phyloP scores from a whole-genome alignment of 2,113 vertebrate species.

The Sialia sialis region DNA sequence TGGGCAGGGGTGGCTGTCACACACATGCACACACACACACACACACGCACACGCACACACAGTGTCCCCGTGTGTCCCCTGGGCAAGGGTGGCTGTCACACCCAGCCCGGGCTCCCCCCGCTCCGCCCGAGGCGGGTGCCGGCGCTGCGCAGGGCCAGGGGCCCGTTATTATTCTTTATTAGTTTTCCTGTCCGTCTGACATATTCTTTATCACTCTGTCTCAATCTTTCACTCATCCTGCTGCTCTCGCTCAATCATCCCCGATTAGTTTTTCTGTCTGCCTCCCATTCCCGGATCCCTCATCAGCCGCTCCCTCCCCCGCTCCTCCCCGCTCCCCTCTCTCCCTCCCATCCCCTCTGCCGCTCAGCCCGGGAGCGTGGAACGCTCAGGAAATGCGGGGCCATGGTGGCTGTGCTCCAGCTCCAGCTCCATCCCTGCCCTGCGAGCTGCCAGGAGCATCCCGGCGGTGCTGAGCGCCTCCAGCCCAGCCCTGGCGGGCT shows the following conservation, averaged over 20 bases:
- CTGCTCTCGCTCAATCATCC: conserved; percentile 42
- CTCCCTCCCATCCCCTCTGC: background rate
- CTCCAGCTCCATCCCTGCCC: background rate
- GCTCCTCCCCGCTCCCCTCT: background rate
- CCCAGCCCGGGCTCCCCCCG: background rate
- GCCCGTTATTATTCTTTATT: conserved; percentile 67
- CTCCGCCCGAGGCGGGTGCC: background rate
- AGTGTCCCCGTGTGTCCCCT: background rate
- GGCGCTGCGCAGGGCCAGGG: background rate
- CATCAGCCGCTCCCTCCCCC: background rate
- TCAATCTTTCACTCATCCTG: conserved; percentile 18
- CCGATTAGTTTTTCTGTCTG: conserved; percentile 23
- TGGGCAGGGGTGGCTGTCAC: background rate
- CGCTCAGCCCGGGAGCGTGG: fast-evolving
- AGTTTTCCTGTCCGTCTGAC: conserved; percentile 50
- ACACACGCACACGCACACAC: no score
- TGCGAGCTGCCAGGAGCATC: background rate
- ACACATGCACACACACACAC: background rate
- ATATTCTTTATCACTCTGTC: conserved; percentile 43
- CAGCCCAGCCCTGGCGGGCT: background rate
- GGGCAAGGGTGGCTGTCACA: background rate
- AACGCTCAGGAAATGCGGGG: background rate
- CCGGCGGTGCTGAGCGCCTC: background rate
- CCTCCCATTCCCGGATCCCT: background rate
- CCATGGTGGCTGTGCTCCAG: background rate